Conservation (phyloP, 2,797 vertebrate genomes). For the Clarias platycephalus region DNA sequence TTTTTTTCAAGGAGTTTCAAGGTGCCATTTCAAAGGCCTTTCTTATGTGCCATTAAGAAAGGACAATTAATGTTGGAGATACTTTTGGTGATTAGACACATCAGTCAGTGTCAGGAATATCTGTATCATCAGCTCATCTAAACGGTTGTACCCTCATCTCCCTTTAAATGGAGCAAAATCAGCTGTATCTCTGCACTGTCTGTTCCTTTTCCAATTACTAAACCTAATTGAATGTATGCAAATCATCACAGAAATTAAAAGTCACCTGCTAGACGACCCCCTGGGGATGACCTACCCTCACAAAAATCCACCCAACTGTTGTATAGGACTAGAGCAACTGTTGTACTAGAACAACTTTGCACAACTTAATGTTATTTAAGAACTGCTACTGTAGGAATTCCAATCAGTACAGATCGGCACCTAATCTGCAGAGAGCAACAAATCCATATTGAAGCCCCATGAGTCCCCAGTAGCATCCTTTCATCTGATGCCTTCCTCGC, state of each 20-base stretch:
- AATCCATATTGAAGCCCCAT: slow-evolving; percentile 38
- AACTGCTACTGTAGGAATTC: slow-evolving; percentile 13
- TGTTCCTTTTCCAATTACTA: slow-evolving; percentile 74
- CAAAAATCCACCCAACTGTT: slow-evolving; percentile 48
- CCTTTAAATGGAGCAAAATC: slow-evolving; percentile 59
- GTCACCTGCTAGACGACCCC: slow-evolving; percentile 71
- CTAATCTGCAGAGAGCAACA: slow-evolving; percentile 18
- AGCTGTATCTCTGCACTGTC: slow-evolving; percentile 48
- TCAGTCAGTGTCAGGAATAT: slow-evolving; percentile 83
- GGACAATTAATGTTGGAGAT: slow-evolving; percentile 79
- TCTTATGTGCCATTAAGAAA: slow-evolving; percentile 54
- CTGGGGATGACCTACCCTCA: slow-evolving; percentile 58
- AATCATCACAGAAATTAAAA: slow-evolving; percentile 78
- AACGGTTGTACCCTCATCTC: slow-evolving; percentile 66
- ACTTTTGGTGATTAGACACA: slow-evolving; percentile 79
- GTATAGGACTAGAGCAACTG: slow-evolving; percentile 17
- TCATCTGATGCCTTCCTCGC: slow-evolving; percentile 40
- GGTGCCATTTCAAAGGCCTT: slow-evolving; percentile 37
- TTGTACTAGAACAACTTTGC: slow-evolving; percentile 35
- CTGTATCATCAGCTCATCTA: slow-evolving; percentile 75
- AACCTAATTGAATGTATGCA: slow-evolving; percentile 83
- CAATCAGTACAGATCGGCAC: slow-evolving; percentile 1
- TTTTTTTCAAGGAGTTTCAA: slow-evolving; percentile 18
- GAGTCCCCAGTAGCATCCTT: slow-evolving; percentile 36
- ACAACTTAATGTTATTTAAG: not conserved